Base-by-base conservation (phyloP, 2,888 invertebrate species). In the Yponomeuta plumbellus region DNA sequence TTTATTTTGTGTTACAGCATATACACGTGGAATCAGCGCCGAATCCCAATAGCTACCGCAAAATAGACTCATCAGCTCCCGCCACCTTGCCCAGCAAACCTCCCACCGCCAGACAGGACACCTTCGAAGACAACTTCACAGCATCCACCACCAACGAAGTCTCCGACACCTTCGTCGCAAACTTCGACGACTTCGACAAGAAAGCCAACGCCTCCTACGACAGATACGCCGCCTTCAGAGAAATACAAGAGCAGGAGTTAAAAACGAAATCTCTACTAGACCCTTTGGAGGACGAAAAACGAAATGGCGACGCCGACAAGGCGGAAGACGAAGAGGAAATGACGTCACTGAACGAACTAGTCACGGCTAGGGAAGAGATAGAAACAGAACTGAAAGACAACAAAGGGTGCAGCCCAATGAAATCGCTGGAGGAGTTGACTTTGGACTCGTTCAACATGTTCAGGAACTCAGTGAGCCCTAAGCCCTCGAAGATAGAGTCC, bases 201-300 rank as follows among this genome's bases (percentile, higher is more conserved):
- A 91, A 91, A 77, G 86, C 88, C 0, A 93, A 93, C 68, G 85
- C 93, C 0, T 83, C 93, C 0, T 95, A 95, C 76, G 97, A 97
- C 79, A 93, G 96, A 73, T 97, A 97, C 80, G 97, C 97, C 0
- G 97, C 96, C 0, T 97, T 97, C 76, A 92, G 97, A 69, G 97
- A 97, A 86, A 93, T 96, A 72, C 95, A 96, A 72, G 94, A 96
- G 75, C 96, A 95, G 79, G 94, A 94, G 72, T 81, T 94, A 39
- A 94, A 94, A 78, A 77, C 85, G 0, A 86, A 85, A 70, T 83
- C 88, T 0, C 80, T 88, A 58, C 69, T 90, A 67, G 84, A 85
- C 40, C 83, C 86, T 0, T 70, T 78, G 0, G 85, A 85, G 8
- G 73, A 70, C 4, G 73, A 66, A 1, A 67, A 69, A 67, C 69